A percentile compares a stretch with the other conserved stretches of the same genome.
phyloP scores from a whole-genome alignment of 2,888 invertebrate genomes.

The Leptinotarsa rubiginosa region DNA sequence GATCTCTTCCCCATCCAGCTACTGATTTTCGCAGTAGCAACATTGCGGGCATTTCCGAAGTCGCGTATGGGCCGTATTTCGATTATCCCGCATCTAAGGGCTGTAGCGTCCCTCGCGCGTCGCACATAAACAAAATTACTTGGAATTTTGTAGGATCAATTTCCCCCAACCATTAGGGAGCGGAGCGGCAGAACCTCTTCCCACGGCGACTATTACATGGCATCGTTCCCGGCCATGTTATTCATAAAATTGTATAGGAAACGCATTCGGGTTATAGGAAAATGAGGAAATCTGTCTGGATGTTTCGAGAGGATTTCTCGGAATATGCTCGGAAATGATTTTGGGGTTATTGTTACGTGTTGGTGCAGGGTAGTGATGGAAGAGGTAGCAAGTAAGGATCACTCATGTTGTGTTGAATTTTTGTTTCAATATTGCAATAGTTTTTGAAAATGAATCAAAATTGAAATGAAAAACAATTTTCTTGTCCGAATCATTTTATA shows the following conservation, averaged over 20 bases:
- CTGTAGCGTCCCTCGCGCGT: slow-evolving; percentile 52
- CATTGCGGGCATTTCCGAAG: slow-evolving; percentile 21
- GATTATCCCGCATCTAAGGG: slow-evolving; percentile 49
- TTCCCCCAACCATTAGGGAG: slow-evolving; percentile 46
- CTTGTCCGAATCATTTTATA: no score
- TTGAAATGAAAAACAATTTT: no score
- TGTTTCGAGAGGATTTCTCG: background rate
- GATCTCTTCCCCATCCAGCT: background rate
- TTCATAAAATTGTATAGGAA: slow-evolving; percentile 56
- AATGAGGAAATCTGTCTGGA: slow-evolving; percentile 3
- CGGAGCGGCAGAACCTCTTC: slow-evolving; percentile 49
- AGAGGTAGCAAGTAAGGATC: no score
- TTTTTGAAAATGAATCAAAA: no score
- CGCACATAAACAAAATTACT: slow-evolving; percentile 60
- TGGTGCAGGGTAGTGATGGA: no score
- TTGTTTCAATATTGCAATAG: no score
- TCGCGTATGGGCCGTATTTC: slow-evolving; percentile 49
- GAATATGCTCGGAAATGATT: background rate
- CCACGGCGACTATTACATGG: slow-evolving; percentile 58
- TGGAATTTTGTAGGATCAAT: slow-evolving; percentile 61
- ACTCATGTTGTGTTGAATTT: no score
- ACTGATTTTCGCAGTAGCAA: slow-evolving; percentile 2
- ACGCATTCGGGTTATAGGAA: slow-evolving; percentile 45
- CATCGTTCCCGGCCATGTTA: slow-evolving; percentile 47
- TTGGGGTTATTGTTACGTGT: background rate